These are phyloP conservation scores for Jaculus jaculus DNA, from an alignment of 2,113 vertebrate genomes.

Conservation along the genomic window DNA sequence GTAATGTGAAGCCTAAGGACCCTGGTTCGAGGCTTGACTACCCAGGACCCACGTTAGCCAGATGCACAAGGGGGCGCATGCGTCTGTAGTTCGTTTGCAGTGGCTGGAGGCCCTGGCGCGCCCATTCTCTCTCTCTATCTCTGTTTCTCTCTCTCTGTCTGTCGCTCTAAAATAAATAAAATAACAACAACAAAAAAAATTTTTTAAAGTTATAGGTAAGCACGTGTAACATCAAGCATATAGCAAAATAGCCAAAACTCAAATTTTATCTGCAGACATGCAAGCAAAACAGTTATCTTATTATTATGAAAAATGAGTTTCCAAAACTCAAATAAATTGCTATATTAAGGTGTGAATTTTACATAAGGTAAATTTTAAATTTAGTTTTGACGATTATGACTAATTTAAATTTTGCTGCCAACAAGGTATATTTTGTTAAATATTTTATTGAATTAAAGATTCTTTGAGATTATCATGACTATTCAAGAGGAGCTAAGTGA, in stretches of 20 bases:
- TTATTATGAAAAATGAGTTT: slow-evolving; percentile 5
- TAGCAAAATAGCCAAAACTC: not conserved
- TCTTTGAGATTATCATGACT: not conserved
- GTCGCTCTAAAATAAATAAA: too few relatives aligned
- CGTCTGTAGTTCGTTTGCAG: too few relatives aligned
- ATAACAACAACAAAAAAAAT: too few relatives aligned
- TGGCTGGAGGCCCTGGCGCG: too few relatives aligned
- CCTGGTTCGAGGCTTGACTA: too few relatives aligned
- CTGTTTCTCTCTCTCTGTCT: too few relatives aligned
- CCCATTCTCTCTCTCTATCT: too few relatives aligned
- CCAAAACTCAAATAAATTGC: not conserved
- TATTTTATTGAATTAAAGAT: not conserved
- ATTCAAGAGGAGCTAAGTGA: not conserved
- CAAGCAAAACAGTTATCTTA: not conserved
- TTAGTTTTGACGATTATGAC: not conserved
- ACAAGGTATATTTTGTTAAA: not conserved
- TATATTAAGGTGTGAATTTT: not conserved
- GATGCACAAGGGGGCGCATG: too few relatives aligned
- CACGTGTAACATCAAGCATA: not conserved
- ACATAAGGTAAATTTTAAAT: slow-evolving; percentile 34
- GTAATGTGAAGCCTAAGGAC: too few relatives aligned
- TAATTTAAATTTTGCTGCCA: not conserved
- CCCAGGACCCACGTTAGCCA: too few relatives aligned
- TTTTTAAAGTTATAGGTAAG: not conserved
- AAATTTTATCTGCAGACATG: not conserved